Conservation (phyloP, 2,888 invertebrate species). For the Orthosia gracilis region DNA sequence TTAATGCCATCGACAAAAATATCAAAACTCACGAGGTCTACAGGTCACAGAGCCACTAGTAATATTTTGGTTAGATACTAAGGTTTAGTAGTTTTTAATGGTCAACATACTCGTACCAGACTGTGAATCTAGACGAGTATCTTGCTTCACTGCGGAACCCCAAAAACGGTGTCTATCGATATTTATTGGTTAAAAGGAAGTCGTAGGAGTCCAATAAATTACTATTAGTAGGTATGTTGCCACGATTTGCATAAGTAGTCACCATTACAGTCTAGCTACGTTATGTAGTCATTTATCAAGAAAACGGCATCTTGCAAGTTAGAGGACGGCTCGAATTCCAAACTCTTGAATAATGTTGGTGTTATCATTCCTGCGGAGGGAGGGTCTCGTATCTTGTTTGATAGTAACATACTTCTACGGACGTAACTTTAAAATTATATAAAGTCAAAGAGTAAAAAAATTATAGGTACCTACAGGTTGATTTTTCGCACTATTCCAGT, state of each 20-base stretch:
- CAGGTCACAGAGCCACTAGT: too few relatives aligned
- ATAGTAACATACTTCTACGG: slow-evolving; percentile 7
- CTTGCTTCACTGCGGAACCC: background rate
- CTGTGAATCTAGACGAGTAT: background rate
- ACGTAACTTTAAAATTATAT: background rate
- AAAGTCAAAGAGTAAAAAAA: too few relatives aligned
- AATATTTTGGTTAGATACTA: background rate
- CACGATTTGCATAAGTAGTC: slow-evolving; percentile 51
- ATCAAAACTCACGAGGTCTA: too few relatives aligned
- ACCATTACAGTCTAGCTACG: slow-evolving; percentile 18
- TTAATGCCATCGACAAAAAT: too few relatives aligned
- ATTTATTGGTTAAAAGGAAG: slow-evolving; percentile 31
- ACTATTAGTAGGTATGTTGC: slow-evolving; percentile 2
- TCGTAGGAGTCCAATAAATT: slow-evolving; percentile 39
- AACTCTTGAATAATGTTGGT: slow-evolving; percentile 27
- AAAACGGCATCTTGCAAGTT: slow-evolving; percentile 30
- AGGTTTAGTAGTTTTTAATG: background rate
- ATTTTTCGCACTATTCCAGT: background rate
- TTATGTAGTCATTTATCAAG: slow-evolving; percentile 39
- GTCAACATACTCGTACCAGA: background rate
- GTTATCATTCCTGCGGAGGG: slow-evolving; percentile 22
- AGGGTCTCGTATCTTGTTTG: background rate
- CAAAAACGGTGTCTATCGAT: slow-evolving; percentile 22
- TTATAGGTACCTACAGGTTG: too few relatives aligned
- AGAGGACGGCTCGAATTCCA: slow-evolving; percentile 18